Evolutionary conservation across 30 jellyfish, hydroid and myxozoan species (phyloP).

Genomic region (Mastigias papua): DNA sequence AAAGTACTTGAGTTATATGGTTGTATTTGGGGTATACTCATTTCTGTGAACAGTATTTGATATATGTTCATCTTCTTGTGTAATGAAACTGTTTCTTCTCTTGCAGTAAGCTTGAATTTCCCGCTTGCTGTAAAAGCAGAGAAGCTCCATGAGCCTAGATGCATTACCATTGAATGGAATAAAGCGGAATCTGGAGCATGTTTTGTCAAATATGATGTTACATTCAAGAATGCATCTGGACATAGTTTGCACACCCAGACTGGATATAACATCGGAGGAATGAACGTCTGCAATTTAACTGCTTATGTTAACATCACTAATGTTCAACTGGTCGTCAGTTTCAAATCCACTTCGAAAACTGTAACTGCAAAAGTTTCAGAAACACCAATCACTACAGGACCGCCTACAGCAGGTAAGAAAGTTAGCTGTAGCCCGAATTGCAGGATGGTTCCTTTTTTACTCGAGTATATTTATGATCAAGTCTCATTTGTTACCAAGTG

Average conservation of each 20-base stretch:
- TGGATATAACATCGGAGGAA: constrained; percentile 5
- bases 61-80: too few relatives aligned
- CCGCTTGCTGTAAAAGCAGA: not conserved
- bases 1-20: too few relatives aligned
- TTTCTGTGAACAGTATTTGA: too few relatives aligned
- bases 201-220: constrained; percentile 29
- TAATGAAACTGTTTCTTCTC: not conserved
- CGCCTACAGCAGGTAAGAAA: too few relatives aligned
- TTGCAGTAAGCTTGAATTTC: constrained; percentile 14
- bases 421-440: too few relatives aligned
- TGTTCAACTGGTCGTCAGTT: constrained; percentile 12
- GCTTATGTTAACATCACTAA: constrained; percentile 2
- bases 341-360: constrained; percentile 5
- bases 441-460: too few relatives aligned
- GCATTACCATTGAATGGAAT: constrained; percentile 29
- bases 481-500: too few relatives aligned
- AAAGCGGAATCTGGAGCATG: constrained; percentile 42
- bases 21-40: too few relatives aligned
- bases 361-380: not conserved
- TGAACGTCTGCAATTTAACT: constrained; percentile 16
- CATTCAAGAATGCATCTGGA: constrained; percentile 23
- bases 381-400: too few relatives aligned
- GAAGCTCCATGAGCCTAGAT: not conserved
- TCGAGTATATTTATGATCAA: too few relatives aligned
- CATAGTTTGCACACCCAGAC: not conserved